These are phyloP conservation scores for Acleris cristana DNA, from an alignment of 2,888 invertebrate species.

Conservation along the genomic window DNA sequence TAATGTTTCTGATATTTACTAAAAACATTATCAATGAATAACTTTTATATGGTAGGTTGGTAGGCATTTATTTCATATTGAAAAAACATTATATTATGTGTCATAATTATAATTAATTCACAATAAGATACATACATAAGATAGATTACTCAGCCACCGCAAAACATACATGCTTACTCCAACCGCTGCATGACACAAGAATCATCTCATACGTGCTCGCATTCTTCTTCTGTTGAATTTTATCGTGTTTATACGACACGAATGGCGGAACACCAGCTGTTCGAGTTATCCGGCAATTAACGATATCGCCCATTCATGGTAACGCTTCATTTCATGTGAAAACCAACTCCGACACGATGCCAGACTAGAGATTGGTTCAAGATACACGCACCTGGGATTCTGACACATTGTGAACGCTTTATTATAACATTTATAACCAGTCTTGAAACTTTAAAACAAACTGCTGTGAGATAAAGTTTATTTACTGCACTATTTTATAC, in stretches of 20 bases:
- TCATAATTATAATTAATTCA: too few species aligned
- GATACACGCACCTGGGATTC: constrained; percentile 30
- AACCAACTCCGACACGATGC: constrained; percentile 24
- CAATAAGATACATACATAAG: too few species aligned
- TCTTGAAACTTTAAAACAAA: too few species aligned
- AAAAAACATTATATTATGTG: too few species aligned
- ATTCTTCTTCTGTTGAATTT: constrained; percentile 67
- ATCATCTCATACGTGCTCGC: constrained; percentile 24
- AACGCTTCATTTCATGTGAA: constrained; percentile 42
- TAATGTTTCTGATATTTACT: too few species aligned
- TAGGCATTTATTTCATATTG: too few species aligned
- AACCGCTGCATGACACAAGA: constrained; percentile 3
- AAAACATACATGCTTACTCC: too few species aligned
- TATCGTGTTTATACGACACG: constrained; percentile 66
- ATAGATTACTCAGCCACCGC: too few species aligned
- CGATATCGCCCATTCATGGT: constrained; percentile 67
- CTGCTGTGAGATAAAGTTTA: too few species aligned
- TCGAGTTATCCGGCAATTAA: constrained; percentile 67
- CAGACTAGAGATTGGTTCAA: constrained; percentile 32
- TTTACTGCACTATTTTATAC: constrained; percentile 1
- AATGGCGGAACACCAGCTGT: constrained; percentile 75
- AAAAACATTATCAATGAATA: too few species aligned
- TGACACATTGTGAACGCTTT: constrained; percentile 7
- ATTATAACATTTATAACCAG: too few species aligned
- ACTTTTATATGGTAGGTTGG: too few species aligned